phyloP scores from a whole-genome alignment of 2,888 invertebrate species.

The Diogma glabrata region DNA sequence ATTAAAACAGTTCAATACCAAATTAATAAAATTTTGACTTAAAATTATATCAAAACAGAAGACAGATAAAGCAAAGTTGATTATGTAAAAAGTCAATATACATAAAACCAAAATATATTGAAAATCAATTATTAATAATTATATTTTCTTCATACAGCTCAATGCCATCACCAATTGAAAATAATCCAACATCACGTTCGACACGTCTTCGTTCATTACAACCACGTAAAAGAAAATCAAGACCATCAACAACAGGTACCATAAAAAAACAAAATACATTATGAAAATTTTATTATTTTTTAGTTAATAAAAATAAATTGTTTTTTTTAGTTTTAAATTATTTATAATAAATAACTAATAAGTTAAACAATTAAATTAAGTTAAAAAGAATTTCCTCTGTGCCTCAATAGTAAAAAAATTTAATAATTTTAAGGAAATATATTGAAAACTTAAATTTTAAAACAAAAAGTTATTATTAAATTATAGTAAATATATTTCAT shows the following conservation, averaged over 20 bases:
- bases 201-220: conserved; percentile 35
- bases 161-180: conserved; percentile 17
- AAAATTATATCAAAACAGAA: too few relatives aligned
- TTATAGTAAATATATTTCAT: too few relatives aligned
- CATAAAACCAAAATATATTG: too few relatives aligned
- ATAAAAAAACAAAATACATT: conserved; percentile 34
- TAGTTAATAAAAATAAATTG: conserved; percentile 22
- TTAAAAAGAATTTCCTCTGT: conserved; percentile 7
- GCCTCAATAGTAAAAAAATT: conserved; percentile 6
- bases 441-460: conserved; percentile 5
- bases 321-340: not conserved
- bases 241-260: conserved; percentile 25
- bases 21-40: too few relatives aligned
- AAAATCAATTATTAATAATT: too few relatives aligned
- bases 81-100: too few relatives aligned
- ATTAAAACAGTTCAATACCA: too few relatives aligned
- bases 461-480: conserved; percentile 3
- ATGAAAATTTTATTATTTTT: conserved; percentile 22
- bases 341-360: not conserved
- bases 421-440: not conserved
- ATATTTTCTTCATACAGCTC: conserved; percentile 26
- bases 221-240: conserved; percentile 32
- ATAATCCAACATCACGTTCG: conserved; percentile 23
- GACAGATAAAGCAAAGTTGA: too few relatives aligned
- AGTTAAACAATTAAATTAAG: conserved; percentile 6